Conservation (phyloP, 2,888 invertebrate species). For the Rosalia funebris region DNA sequence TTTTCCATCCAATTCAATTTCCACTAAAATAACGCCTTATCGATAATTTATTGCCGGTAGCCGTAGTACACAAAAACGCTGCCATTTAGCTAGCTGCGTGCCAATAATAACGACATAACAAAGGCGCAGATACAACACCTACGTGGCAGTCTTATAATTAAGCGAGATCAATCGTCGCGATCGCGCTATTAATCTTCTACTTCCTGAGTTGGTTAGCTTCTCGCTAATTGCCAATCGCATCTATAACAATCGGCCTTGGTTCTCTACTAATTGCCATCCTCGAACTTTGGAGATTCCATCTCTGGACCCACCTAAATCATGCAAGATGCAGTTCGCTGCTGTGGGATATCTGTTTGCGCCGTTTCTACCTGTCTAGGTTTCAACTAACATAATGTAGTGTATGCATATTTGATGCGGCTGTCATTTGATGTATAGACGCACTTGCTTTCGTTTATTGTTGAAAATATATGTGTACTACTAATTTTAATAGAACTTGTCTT, state of each 20-base stretch:
- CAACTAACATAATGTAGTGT: background rate
- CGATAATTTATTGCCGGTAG: too few species aligned
- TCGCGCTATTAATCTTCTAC: conserved; percentile 27
- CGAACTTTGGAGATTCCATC: background rate
- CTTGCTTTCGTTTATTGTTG: too few species aligned
- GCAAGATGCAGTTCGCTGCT: background rate
- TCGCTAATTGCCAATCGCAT: conserved; percentile 25
- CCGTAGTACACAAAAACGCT: too few species aligned
- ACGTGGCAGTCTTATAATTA: conserved; percentile 17
- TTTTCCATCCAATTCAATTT: too few species aligned
- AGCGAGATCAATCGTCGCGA: conserved; percentile 19
- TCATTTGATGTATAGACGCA: background rate
- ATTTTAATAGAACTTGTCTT: too few species aligned
- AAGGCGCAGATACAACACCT: too few species aligned
- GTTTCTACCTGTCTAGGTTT: background rate
- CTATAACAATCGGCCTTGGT: too few species aligned
- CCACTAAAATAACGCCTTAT: too few species aligned
- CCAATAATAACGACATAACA: too few species aligned
- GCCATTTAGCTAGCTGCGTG: too few species aligned
- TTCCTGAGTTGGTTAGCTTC: conserved; percentile 19
- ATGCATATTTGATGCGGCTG: background rate
- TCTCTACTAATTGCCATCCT: background rate
- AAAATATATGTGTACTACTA: too few species aligned
- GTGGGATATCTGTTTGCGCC: background rate
- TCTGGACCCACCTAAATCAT: background rate